phyloP scores from a whole-genome alignment of 2,888 invertebrate genomes.

The Lomographa bimaculata region DNA sequence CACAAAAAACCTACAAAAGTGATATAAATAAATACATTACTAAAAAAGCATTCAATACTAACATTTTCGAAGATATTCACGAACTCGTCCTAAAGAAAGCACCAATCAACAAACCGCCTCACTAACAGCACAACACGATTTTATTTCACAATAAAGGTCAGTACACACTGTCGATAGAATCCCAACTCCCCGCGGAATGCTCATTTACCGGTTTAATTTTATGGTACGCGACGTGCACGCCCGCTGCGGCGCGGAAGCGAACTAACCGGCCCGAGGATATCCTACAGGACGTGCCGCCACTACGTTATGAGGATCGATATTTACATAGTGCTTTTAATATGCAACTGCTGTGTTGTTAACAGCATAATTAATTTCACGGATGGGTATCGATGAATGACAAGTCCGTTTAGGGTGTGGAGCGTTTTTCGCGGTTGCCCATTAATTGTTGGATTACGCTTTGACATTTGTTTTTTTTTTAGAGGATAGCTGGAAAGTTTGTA shows the following conservation, averaged over 20 bases:
- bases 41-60: slow-evolving; percentile 17
- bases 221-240: slow-evolving; percentile 65
- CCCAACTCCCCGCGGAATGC: slow-evolving; percentile 39
- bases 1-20: too few relatives aligned
- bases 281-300: slow-evolving; percentile 74
- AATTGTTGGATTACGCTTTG: not conserved
- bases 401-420: slow-evolving; percentile 4
- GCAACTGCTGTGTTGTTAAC: slow-evolving; percentile 53
- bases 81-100: slow-evolving; percentile 7
- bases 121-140: slow-evolving; percentile 6
- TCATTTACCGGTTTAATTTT: slow-evolving; percentile 52
- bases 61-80: slow-evolving; percentile 23
- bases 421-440: slow-evolving; percentile 15
- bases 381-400: slow-evolving; percentile 30
- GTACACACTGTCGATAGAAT: slow-evolving; percentile 43
- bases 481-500: too few relatives aligned
- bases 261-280: slow-evolving; percentile 72
- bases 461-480: not conserved
- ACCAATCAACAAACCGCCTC: not conserved
- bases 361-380: slow-evolving; percentile 41
- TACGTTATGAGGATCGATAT: slow-evolving; percentile 77
- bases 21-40: too few relatives aligned
- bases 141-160: slow-evolving; percentile 36
- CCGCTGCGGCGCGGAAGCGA: slow-evolving; percentile 67
- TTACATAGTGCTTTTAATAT: slow-evolving; percentile 79